Evolutionary conservation across 2,113 vertebrate genomes (phyloP).

Genomic region (Perccottus glenii): DNA sequence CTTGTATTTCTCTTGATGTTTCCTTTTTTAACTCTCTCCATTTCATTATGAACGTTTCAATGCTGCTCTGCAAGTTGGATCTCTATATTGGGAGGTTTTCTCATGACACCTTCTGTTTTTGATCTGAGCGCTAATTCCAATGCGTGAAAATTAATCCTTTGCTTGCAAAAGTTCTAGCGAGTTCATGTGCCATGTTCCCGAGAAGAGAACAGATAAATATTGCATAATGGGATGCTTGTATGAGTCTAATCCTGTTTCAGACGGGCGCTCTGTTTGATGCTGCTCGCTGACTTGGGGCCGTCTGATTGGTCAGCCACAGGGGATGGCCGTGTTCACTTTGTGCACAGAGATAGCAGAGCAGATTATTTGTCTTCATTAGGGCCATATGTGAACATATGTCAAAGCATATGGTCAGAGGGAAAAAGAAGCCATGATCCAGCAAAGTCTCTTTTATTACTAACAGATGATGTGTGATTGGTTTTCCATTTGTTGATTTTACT

Average conservation of each 20-base stretch:
- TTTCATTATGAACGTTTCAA: constrained; percentile 64
- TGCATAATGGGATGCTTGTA: constrained; percentile 52
- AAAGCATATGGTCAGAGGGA: constrained; percentile 1
- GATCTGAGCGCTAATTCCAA: constrained; percentile 73
- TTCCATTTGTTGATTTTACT: constrained; percentile 4
- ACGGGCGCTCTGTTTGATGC: constrained; percentile 61
- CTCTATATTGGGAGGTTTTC: constrained; percentile 60
- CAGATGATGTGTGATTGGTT: neutral
- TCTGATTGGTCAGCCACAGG: constrained; percentile 38
- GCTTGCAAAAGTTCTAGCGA: constrained; percentile 65
- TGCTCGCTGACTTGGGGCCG: constrained; percentile 46
- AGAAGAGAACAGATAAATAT: constrained; percentile 67
- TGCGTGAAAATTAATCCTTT: constrained; percentile 73
- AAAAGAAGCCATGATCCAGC: neutral
- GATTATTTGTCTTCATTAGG: constrained; percentile 38
- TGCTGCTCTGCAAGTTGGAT: constrained; percentile 51
- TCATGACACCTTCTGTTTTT: constrained; percentile 66
- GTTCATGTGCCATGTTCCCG: constrained; percentile 60
- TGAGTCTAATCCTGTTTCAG: constrained; percentile 67
- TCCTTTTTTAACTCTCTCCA: constrained; percentile 12
- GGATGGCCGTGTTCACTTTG: constrained; percentile 8
- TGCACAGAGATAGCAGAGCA: constrained; percentile 17
- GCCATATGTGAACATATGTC: constrained; percentile 19
- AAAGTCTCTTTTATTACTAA: constrained; percentile 4
- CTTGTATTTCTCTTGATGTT: constrained; percentile 50